Conservation (phyloP, 2,888 invertebrate species). For the Pseudanteris insignis region DNA sequence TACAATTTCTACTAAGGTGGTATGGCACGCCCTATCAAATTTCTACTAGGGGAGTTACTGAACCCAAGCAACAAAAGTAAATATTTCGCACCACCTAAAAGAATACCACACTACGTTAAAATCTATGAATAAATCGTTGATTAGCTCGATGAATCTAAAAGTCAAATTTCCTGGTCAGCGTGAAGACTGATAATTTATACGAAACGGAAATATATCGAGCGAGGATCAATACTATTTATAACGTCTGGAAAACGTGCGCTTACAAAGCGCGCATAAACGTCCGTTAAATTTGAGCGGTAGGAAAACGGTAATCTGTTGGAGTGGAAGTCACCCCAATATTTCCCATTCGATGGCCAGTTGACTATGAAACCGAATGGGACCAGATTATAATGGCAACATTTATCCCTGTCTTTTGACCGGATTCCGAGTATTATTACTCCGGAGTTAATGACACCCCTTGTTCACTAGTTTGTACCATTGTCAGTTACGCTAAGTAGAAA, state of each 20-base stretch:
- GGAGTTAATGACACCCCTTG: conserved; percentile 11
- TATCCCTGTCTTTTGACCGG: neutral
- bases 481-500: conserved; percentile 1
- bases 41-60: too few species aligned
- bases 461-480: conserved; percentile 10
- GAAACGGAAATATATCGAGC: conserved; percentile 19
- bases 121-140: too few species aligned
- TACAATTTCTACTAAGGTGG: too few species aligned
- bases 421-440: conserved; percentile 12
- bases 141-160: too few species aligned
- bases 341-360: conserved; percentile 17
- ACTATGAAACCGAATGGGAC: conserved; percentile 14
- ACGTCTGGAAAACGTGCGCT: conserved; percentile 28
- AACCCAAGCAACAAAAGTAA: too few species aligned
- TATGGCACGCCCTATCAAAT: too few species aligned
- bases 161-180: too few species aligned
- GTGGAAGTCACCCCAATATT: conserved; percentile 28
- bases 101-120: too few species aligned
- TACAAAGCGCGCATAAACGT: conserved; percentile 27
- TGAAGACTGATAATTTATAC: neutral
- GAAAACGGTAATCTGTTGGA: conserved; percentile 23
- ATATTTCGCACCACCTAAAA: too few species aligned
- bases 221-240: conserved; percentile 25
- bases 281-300: conserved; percentile 30
- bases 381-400: conserved; percentile 18